Conservation (phyloP, 2,113 vertebrate genomes). For the Bungarus multicinctus region DNA sequence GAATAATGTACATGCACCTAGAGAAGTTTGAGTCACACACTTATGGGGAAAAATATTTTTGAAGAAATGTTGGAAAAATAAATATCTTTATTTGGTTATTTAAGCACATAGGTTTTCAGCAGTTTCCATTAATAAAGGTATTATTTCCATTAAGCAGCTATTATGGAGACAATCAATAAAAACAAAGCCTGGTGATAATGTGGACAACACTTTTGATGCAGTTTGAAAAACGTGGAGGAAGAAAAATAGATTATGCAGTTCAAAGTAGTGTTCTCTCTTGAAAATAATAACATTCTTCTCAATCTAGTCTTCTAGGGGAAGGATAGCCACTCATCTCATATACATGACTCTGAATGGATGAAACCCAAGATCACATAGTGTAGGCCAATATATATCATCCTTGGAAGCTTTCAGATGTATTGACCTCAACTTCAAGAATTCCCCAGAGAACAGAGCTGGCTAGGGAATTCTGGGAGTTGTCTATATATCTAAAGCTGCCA, state of each 20-base stretch:
- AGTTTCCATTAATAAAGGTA: neutral
- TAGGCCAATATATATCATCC: neutral
- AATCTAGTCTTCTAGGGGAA: neutral
- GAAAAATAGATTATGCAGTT: neutral
- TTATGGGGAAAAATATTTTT: neutral
- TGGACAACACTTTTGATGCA: neutral
- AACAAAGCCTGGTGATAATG: neutral
- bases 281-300: neutral
- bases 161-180: neutral
- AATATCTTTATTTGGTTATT: slow-evolving; percentile 7
- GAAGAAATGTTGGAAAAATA: neutral
- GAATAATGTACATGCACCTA: neutral
- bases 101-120: neutral
- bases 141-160: neutral
- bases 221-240: neutral
- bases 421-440: neutral
- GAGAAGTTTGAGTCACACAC: neutral
- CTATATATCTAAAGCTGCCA: neutral
- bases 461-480: neutral
- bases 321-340: neutral
- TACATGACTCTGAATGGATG: neutral
- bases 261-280: neutral
- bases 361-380: neutral
- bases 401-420: neutral
- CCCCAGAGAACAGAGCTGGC: neutral